These are phyloP conservation scores for Temnothorax ravouxi DNA, from an alignment of 2,888 invertebrate species.

Conservation along the genomic window DNA sequence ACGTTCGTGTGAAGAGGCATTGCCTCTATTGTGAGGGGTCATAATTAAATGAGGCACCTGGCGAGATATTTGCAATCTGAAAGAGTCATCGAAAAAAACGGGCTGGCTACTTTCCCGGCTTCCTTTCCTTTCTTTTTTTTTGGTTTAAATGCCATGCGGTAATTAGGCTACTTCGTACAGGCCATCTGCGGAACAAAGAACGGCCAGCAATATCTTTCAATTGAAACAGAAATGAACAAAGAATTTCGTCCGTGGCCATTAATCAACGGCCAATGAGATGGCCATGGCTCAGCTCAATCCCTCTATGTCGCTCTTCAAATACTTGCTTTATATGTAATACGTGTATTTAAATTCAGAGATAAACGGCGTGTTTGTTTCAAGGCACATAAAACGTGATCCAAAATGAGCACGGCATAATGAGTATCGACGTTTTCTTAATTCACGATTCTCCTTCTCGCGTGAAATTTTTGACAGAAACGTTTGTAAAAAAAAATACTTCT, in stretches of 20 bases:
- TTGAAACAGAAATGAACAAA: conserved; percentile 30
- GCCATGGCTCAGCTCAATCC: not conserved
- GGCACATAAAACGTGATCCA: conserved; percentile 13
- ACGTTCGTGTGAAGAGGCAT: not conserved
- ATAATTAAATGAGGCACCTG: conserved; percentile 29
- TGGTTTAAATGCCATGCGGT: conserved; percentile 2
- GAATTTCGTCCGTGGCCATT: conserved; percentile 5
- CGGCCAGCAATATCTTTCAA: conserved; percentile 22
- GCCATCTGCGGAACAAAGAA: conserved; percentile 27
- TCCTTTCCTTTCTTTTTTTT: not conserved
- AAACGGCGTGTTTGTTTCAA: not conserved
- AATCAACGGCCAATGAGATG: conserved; percentile 39
- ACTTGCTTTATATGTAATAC: not conserved
- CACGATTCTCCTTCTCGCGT: not conserved
- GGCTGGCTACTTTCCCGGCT: not conserved
- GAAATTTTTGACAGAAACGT: not conserved
- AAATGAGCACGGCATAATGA: not conserved
- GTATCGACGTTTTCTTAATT: conserved; percentile 1
- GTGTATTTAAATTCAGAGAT: conserved; percentile 25
- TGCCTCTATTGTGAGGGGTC: not conserved
- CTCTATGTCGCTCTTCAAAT: conserved; percentile 21
- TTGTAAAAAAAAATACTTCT: not conserved
- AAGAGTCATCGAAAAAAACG: conserved; percentile 13
- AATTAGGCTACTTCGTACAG: conserved; percentile 30
- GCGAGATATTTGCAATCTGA: conserved; percentile 14